Evolutionary conservation across 2,113 vertebrate genomes (phyloP).

Genomic region (Chloropsis cyanopogon): DNA sequence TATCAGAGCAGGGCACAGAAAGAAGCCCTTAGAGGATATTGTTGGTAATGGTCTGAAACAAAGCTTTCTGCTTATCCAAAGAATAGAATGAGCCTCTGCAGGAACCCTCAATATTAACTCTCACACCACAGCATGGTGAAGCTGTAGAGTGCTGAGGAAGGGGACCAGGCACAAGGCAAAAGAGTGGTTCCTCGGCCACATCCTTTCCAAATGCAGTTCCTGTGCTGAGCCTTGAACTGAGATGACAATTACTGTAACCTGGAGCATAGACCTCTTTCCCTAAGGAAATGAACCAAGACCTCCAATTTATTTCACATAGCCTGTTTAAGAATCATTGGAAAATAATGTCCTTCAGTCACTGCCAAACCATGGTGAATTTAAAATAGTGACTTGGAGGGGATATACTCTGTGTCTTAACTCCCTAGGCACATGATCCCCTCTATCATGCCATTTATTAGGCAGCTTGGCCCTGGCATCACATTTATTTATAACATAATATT

Average conservation of each 20-base stretch:
- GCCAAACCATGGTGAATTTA: background rate
- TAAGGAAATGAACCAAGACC: background rate
- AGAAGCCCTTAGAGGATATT: slow-evolving; percentile 1
- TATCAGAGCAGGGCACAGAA: background rate
- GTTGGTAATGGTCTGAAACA: slow-evolving; percentile 1
- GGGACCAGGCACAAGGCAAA: rapidly evolving
- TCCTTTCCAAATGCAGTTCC: background rate
- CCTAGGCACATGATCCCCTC: background rate
- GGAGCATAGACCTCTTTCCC: background rate
- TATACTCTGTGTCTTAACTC: background rate
- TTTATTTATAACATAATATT: slow-evolving; percentile 57
- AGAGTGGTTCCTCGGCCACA: background rate
- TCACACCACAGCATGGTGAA: background rate
- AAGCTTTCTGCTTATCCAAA: background rate
- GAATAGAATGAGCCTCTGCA: background rate
- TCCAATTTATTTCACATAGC: slow-evolving; percentile 13
- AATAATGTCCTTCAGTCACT: slow-evolving; percentile 27
- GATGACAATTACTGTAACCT: slow-evolving; percentile 1
- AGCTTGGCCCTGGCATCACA: background rate
- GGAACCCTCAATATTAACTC: background rate
- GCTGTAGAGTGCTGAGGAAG: background rate
- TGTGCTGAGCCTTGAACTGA: background rate
- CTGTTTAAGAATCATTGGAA: background rate
- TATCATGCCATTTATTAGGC: slow-evolving; percentile 11
- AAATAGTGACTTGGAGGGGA: slow-evolving; percentile 18